phyloP scores from a whole-genome alignment of 2,888 invertebrate species.

The Apamea anceps region DNA sequence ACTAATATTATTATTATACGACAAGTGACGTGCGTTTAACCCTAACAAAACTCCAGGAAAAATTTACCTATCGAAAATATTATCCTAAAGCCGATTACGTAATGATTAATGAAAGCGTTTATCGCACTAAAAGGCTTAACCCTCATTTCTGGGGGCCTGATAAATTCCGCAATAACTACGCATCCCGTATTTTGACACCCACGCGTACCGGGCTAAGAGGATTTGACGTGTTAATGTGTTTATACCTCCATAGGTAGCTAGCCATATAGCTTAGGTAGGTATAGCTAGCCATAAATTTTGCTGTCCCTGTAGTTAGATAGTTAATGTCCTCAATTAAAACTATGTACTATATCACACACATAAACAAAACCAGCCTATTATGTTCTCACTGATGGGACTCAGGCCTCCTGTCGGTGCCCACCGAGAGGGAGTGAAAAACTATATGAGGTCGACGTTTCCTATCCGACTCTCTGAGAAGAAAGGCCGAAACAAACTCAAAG shows the following conservation, averaged over 20 bases:
- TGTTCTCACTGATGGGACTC: too few species aligned
- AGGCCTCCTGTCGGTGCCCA: too few species aligned
- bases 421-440: too few species aligned
- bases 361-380: too few species aligned
- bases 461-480: too few species aligned
- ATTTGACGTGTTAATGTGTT: constrained; percentile 35
- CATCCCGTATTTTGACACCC: constrained; percentile 23
- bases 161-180: constrained; percentile 38
- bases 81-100: not conserved
- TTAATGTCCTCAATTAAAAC: not conserved
- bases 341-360: too few species aligned
- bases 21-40: not conserved
- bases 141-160: not conserved
- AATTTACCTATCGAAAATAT: not conserved
- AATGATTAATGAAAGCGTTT: constrained; percentile 22
- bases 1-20: too few species aligned
- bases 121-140: constrained; percentile 19
- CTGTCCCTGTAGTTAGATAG: not conserved
- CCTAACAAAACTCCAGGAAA: not conserved
- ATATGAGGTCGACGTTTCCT: too few species aligned
- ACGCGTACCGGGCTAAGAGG: constrained; percentile 28
- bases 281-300: not conserved
- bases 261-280: not conserved
- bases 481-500: too few species aligned
- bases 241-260: not conserved